Percentiles rank a stretch among this genome's conserved stretches.
Evolutionary conservation across 1,140 invertebrate species (phyloP).

Genomic region (Drosophila azteca): DNA sequence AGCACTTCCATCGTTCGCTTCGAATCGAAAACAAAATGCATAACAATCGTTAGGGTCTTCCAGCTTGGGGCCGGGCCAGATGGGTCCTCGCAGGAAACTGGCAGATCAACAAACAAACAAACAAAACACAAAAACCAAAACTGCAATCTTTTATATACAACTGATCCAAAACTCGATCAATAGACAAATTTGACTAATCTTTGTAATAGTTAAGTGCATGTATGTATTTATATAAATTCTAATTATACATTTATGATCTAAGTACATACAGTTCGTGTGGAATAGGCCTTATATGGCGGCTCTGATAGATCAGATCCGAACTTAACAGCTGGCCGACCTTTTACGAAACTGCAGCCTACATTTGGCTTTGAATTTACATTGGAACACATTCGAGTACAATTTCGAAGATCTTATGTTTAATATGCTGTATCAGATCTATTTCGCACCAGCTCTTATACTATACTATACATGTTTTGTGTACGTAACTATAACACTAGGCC

Average conservation of each 20-base stretch:
- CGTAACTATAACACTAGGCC: conserved; percentile 14
- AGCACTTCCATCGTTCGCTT: conserved; percentile 12
- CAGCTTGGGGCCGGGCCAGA: conserved; percentile 13
- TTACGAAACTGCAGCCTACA: not conserved
- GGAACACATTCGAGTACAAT: too few relatives aligned
- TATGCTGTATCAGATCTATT: not conserved
- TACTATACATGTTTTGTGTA: conserved; percentile 13
- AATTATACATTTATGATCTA: conserved; percentile 37
- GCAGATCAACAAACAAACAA: not conserved
- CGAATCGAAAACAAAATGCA: conserved; percentile 39
- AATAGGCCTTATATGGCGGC: too few relatives aligned
- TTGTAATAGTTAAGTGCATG: conserved; percentile 40
- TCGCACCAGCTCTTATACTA: not conserved
- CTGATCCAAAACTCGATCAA: not conserved
- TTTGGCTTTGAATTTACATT: too few relatives aligned
- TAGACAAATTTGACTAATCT: conserved; percentile 46
- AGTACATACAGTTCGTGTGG: not conserved
- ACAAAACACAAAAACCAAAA: conserved; percentile 18
- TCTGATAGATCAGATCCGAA: not conserved
- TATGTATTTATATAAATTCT: conserved; percentile 45
- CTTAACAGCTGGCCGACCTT: not conserved
- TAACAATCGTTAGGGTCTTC: conserved; percentile 69
- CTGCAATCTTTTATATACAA: conserved; percentile 28
- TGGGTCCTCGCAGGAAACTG: too few relatives aligned
- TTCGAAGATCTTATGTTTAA: too few relatives aligned